phyloP scores from a whole-genome alignment of 2,888 invertebrate genomes.

The Stramonita haemastoma region DNA sequence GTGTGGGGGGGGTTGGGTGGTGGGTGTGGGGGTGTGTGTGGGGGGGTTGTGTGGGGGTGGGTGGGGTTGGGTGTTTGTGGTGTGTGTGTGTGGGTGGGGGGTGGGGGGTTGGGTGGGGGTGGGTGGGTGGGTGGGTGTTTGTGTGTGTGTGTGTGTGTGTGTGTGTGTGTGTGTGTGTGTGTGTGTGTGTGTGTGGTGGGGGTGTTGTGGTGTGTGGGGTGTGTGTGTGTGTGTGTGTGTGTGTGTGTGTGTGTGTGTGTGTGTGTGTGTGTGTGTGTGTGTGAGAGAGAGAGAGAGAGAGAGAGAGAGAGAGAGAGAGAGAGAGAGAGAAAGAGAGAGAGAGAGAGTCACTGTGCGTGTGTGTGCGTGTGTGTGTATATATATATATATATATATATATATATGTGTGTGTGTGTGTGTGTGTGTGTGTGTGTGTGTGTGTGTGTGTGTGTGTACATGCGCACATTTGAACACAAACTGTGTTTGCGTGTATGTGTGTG shows the following conservation, averaged over 20 bases:
- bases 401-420: too few relatives aligned
- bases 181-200: background rate
- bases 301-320: background rate
- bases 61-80: background rate
- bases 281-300: background rate
- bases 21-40: background rate
- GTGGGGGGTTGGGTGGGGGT: background rate
- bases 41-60: background rate
- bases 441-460: background rate
- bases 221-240: too few relatives aligned
- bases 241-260: too few relatives aligned
- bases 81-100: background rate
- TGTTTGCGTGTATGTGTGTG: too few relatives aligned
- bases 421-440: slow-evolving; percentile 13
- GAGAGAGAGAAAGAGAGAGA: background rate
- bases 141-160: background rate
- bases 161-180: background rate
- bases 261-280: too few relatives aligned
- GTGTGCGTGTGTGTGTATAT: background rate
- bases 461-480: background rate
- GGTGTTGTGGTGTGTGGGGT: too few relatives aligned
- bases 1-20: background rate
- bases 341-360: background rate
- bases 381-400: background rate
- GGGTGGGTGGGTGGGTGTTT: background rate